These are phyloP conservation scores for Petrocephalus zakoni DNA, from an alignment of 2,113 vertebrate genomes.

Conservation along the genomic window DNA sequence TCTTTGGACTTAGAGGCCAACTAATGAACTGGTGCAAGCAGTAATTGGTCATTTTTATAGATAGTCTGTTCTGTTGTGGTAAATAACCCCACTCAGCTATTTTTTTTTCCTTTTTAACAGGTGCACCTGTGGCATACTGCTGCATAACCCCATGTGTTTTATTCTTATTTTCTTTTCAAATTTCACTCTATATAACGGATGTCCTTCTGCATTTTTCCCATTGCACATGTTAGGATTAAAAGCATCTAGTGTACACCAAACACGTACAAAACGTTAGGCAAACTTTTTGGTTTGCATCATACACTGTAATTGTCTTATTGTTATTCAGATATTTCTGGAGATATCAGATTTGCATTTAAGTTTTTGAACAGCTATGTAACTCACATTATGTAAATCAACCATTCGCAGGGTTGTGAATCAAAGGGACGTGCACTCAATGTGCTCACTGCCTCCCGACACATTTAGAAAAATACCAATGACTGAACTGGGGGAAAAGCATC, in stretches of 20 bases:
- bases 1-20: slow-evolving; percentile 19
- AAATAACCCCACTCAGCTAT: slow-evolving; percentile 16
- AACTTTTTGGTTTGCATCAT: not conserved
- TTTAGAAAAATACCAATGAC: not conserved
- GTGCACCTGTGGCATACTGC: not conserved
- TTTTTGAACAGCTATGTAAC: not conserved
- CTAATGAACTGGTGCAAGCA: slow-evolving; percentile 30
- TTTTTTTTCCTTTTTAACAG: not conserved
- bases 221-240: not conserved
- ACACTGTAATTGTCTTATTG: not conserved
- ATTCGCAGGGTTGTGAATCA: not conserved
- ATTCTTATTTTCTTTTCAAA: not conserved
- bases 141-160: not conserved
- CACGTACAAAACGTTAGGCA: not conserved
- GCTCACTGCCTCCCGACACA: not conserved
- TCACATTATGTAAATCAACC: not conserved
- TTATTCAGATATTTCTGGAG: not conserved
- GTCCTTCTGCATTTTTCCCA: not conserved
- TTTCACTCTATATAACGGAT: not conserved
- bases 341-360: not conserved
- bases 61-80: slow-evolving; percentile 26
- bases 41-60: slow-evolving; percentile 30
- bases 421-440: not conserved
- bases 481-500: not conserved
- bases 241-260: not conserved